phyloP scores from a whole-genome alignment of 2,888 invertebrate species.

The Drosophila cracens region DNA sequence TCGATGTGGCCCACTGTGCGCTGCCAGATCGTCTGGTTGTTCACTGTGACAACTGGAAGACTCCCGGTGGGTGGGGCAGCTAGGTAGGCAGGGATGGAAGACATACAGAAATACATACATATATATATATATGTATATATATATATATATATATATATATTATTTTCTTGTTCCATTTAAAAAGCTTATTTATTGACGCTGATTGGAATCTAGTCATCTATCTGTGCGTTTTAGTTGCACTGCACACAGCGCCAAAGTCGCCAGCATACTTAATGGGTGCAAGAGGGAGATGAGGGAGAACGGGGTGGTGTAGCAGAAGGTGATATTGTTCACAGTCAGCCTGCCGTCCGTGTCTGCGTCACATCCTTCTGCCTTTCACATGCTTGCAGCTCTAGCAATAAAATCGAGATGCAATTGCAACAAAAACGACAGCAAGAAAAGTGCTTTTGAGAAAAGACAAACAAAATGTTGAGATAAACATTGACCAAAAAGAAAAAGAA shows the following conservation, averaged over 20 bases:
- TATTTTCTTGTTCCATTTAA: conserved; percentile 79
- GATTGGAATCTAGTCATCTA: conserved; percentile 80
- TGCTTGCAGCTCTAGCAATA: conserved; percentile 65
- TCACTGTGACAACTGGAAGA: conserved; percentile 66
- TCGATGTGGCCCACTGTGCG: conserved; percentile 28
- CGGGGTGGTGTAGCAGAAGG: not conserved
- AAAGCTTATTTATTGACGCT: conserved; percentile 78
- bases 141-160: conserved; percentile 53
- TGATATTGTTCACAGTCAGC: not conserved
- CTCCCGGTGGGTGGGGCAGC: conserved; percentile 10
- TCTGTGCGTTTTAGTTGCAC: conserved; percentile 67
- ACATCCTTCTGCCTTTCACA: conserved; percentile 48
- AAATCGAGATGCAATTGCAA: conserved; percentile 66
- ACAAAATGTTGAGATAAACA: conserved; percentile 65
- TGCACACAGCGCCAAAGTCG: conserved; percentile 7
- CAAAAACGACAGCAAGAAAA: conserved; percentile 16
- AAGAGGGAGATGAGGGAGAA: not conserved
- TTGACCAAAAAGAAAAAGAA: conserved; percentile 36
- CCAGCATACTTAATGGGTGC: not conserved
- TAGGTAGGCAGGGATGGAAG: not conserved
- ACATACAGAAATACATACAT: conserved; percentile 7
- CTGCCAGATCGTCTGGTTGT: conserved; percentile 28
- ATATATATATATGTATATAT: not conserved
- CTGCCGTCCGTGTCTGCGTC: not conserved
- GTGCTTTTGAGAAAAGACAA: conserved; percentile 50